These are phyloP conservation scores for Esperia sulphurella DNA, from an alignment of 2,888 invertebrate genomes.

Conservation along the genomic window DNA sequence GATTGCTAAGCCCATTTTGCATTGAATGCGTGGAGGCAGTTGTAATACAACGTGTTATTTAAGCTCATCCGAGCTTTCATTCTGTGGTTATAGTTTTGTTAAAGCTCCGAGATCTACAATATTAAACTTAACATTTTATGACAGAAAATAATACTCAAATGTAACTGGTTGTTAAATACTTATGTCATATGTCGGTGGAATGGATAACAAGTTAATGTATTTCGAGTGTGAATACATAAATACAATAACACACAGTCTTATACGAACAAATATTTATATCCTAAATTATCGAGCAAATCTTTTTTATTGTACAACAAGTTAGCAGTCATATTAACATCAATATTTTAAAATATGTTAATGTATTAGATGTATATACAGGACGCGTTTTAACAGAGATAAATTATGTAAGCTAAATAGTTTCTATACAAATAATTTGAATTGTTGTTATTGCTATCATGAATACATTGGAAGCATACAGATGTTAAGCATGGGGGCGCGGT, in stretches of 20 bases:
- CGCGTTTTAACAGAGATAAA: slow-evolving; percentile 41
- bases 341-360: slow-evolving; percentile 37
- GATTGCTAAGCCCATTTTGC: too few species aligned
- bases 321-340: slow-evolving; percentile 32
- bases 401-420: slow-evolving; percentile 31
- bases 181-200: slow-evolving; percentile 72
- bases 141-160: slow-evolving; percentile 60
- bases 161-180: slow-evolving; percentile 61
- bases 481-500: too few species aligned
- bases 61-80: too few species aligned
- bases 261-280: slow-evolving; percentile 41
- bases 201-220: slow-evolving; percentile 55
- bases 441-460: slow-evolving; percentile 31
- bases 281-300: slow-evolving; percentile 50
- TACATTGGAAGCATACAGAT: too few species aligned
- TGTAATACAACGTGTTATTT: too few species aligned
- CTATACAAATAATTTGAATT: slow-evolving; percentile 30
- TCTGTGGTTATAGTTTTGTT: slow-evolving; percentile 25
- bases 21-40: too few species aligned
- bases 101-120: slow-evolving; percentile 46
- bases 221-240: slow-evolving; percentile 55
- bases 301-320: slow-evolving; percentile 47
- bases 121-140: slow-evolving; percentile 24
- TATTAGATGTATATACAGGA: slow-evolving; percentile 44
- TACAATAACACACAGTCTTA: slow-evolving; percentile 68